phyloP scores from a whole-genome alignment of 2,113 vertebrate species.

The Rhinichthys klamathensis region DNA sequence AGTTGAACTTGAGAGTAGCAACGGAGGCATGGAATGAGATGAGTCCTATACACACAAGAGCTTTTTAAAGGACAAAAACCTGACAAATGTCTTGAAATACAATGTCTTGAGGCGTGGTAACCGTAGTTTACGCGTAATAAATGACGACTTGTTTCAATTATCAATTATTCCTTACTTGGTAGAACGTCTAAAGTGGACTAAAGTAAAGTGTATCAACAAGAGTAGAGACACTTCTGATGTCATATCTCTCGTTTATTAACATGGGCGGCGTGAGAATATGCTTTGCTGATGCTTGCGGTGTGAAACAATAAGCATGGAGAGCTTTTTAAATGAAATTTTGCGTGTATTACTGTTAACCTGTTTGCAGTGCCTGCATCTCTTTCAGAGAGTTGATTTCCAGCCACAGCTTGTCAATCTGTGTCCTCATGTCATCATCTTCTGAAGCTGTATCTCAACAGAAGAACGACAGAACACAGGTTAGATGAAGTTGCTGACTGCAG shows the following conservation, averaged over 20 bases:
- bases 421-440: constrained; percentile 85
- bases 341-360: constrained; percentile 77
- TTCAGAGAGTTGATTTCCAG: constrained; percentile 95
- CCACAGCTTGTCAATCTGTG: constrained; percentile 91
- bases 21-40: no score
- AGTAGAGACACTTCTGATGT: neutral
- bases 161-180: no score
- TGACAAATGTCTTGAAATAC: no score
- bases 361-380: constrained; percentile 94
- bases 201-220: neutral
- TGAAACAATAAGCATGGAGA: neutral
- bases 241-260: neutral
- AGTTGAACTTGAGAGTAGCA: no score
- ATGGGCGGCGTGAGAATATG: neutral
- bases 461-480: neutral
- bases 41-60: no score
- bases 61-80: no score
- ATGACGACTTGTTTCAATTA: no score
- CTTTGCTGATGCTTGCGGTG: neutral
- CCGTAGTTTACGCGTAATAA: no score
- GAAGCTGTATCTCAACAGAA: constrained; percentile 66
- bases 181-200: no score
- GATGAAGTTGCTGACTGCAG: no score
- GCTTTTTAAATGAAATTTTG: neutral
- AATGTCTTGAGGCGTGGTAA: no score